Evolutionary conservation across 2,888 invertebrate genomes (phyloP).

Genomic region (Hemicrepidius hirtus): DNA sequence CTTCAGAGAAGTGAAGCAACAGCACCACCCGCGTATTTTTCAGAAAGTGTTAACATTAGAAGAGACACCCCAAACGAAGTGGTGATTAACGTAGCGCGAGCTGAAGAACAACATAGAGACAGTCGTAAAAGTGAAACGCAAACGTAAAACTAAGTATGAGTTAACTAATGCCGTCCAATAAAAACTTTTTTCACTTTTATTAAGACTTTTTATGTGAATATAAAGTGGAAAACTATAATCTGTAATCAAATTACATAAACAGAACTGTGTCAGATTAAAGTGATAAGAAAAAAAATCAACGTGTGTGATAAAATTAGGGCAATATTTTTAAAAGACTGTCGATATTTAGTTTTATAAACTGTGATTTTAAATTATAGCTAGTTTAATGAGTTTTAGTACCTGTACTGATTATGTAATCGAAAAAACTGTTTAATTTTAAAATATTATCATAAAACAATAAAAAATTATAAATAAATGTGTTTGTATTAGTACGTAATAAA

Average conservation of each 20-base stretch:
- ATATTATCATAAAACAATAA: too few relatives aligned
- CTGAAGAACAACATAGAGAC: slow-evolving; percentile 6
- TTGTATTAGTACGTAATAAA: too few relatives aligned
- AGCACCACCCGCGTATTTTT: slow-evolving; percentile 26
- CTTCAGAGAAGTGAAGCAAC: not conserved
- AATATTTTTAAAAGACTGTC: not conserved
- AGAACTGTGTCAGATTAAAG: not conserved
- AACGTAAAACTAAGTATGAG: slow-evolving; percentile 18
- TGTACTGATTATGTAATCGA: not conserved
- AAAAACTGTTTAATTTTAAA: too few relatives aligned
- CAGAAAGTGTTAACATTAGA: not conserved
- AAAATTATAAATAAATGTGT: too few relatives aligned
- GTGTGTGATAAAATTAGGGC: slow-evolving; percentile 12
- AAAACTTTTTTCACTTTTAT: not conserved
- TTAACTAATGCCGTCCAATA: not conserved
- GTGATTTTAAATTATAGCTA: slow-evolving; percentile 5
- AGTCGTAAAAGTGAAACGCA: slow-evolving; percentile 23
- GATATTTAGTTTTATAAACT: not conserved
- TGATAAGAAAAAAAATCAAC: not conserved
- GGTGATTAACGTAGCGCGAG: not conserved
- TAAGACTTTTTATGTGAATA: too few relatives aligned
- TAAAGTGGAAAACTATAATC: not conserved
- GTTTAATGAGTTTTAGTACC: not conserved
- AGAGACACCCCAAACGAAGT: slow-evolving; percentile 4
- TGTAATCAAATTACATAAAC: not conserved